Conservation (phyloP, 1,140 invertebrate species). For the Chironomus tepperi region DNA sequence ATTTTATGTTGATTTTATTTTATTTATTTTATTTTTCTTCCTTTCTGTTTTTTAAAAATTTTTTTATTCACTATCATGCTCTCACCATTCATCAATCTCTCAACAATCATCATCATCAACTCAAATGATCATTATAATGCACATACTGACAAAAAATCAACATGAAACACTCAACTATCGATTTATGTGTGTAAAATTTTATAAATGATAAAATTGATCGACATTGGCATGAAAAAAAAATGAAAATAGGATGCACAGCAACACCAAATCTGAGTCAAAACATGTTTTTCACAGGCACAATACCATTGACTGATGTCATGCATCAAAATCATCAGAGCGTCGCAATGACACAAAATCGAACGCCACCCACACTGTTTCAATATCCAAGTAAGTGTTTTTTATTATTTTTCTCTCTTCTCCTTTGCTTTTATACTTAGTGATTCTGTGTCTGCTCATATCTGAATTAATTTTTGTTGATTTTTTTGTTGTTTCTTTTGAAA, state of each 20-base stretch:
- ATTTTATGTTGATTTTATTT: too few relatives aligned
- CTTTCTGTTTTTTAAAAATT: too few relatives aligned
- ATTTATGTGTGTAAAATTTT: background rate
- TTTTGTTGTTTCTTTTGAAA: too few relatives aligned
- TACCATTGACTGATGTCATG: conserved; percentile 26
- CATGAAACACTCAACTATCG: too few relatives aligned
- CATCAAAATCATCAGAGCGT: conserved; percentile 27
- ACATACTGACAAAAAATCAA: background rate
- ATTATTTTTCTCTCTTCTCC: background rate
- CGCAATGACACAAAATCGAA: conserved; percentile 29
- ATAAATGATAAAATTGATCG: background rate
- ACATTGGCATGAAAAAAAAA: background rate
- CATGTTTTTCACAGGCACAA: conserved; percentile 28
- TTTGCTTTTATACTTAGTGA: too few relatives aligned
- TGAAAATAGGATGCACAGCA: conserved; percentile 25
- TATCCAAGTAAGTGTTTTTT: conserved; percentile 54
- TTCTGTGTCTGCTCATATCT: too few relatives aligned
- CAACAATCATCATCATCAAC: background rate
- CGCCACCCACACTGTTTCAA: conserved; percentile 60
- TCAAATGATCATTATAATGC: background rate
- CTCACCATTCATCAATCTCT: background rate
- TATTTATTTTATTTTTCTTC: too few relatives aligned
- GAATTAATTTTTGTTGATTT: too few relatives aligned
- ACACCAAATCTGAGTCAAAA: conserved; percentile 27
- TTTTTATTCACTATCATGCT: too few relatives aligned